Base-by-base conservation (phyloP, 2,797 vertebrate genomes). In the Alfaro cultratus region DNA sequence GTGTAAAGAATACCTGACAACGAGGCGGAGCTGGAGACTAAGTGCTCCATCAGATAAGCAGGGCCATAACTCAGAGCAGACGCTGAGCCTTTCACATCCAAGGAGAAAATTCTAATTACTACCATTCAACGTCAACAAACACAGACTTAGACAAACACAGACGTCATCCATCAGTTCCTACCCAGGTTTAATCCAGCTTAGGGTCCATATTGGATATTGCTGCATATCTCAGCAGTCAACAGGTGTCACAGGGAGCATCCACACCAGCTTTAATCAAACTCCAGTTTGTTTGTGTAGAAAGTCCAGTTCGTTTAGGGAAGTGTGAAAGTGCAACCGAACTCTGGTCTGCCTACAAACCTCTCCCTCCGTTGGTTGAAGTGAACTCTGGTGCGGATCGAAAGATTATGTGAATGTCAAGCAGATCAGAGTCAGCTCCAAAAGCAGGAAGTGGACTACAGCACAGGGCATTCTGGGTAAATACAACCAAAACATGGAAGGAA, bases 1-100 rank as follows among this genome's bases (percentile, higher is more conserved):
- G 91, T 91, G 90, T 92, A 93, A 93, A 85, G 81, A 91, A 93
- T 85, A 85, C 90, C 90, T 80, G 83, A 88, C 88, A 92, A 91
- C 87, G 90, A 85, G 86, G 86, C 85, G 51, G 81, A 53, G 81
- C 75, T 47, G 34, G 75, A 74, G 83, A 85, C 85, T 89, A 91
- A 93, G 89, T 90, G 87, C 86, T 91, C 85, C 87, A 83, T 92
- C 92, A 87, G 90, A 91, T 85, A 78, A 87, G 70, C 51, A 78
- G 62, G 79, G 80, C 70, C 73, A 86, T 90, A 88, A 90, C 75
- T 93, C 91, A 89, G 34, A 67, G 82, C 8, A 45, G 55, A 74
- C 75, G 71, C 18, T 45, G 77, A 70, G 13, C 23, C 85, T 80
- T 55, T 80, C 82, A 80, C 78, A 51, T 70, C 81, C 73, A 16